Evolutionary conservation across 35 echinoderm and acorn worm genomes (phyloP), one percentile per base, ranked within the genome.

Genomic region (Nesometra sesokonis): DNA sequence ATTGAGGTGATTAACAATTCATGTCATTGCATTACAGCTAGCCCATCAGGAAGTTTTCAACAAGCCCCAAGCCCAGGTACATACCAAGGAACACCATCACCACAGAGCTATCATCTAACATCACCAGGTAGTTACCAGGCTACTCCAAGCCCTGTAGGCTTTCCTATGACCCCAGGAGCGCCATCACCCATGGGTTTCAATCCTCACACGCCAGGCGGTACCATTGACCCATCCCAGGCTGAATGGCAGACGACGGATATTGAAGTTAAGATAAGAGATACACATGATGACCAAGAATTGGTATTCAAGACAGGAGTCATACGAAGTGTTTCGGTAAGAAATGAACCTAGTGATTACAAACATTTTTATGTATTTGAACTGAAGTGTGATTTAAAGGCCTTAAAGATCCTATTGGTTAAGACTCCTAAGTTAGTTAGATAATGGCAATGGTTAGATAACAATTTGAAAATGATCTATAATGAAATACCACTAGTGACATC

Each of bases 171-270:
- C 0, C 96, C 96, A 30, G 88, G 88, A 23, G 96, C 92, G 0
- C 93, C 96, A 3, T 94, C 93, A n/a, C 92, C 96, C 0, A 39
- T 92, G 46, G 96, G 96, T 11, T 99, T 92, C 88, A 97, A 93
- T 77, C 96, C 96, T 0, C 83, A 90, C 76, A 99, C 96, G n/a
- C 96, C 92, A 5, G 93, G 96, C 76, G 89, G 89, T 29, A 88
- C 77, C n/a, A 46, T 80, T 30, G 57, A 77, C 30, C 82, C 87
- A 7, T 78, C 36, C 19, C 85, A 88, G 39, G 19, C 57, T 9
- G 96, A 99, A 40, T 99, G 96, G 96, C 96, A 99, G 77, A 90
- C 92, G 0, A 80, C 80, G 0, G 92, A 94, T 32, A 99, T 94
- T 47, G 87, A 91, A 79, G 96, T 99, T 29, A 97, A 83, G 37